Evolutionary conservation across 2,113 vertebrate species (phyloP).

Genomic region (Antechinus flavipes): DNA sequence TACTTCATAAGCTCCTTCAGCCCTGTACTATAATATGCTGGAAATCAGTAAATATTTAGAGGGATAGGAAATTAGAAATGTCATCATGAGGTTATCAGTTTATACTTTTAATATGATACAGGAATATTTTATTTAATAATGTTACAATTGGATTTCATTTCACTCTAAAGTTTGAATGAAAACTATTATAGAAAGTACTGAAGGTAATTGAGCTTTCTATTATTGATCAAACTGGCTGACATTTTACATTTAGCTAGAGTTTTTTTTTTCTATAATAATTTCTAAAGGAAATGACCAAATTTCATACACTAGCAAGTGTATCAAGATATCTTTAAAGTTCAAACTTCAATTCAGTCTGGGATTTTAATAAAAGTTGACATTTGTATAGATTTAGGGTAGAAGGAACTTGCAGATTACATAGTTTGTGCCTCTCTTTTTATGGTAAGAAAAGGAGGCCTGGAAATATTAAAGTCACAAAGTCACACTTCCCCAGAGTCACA

Average conservation of each 20-base stretch:
- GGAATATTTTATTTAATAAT: constrained; percentile 25
- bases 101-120: constrained; percentile 19
- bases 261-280: background rate
- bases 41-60: background rate
- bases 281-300: background rate
- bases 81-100: background rate
- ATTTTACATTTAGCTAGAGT: background rate
- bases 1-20: background rate
- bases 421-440: background rate
- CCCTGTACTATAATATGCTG: background rate
- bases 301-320: background rate
- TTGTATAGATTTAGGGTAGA: background rate
- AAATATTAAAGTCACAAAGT: background rate
- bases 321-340: constrained; percentile 1
- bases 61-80: background rate
- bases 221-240: background rate
- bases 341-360: background rate
- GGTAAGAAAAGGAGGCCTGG: background rate
- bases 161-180: background rate
- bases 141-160: constrained; percentile 35
- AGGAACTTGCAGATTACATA: background rate
- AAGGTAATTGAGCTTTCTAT: background rate
- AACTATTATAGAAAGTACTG: background rate
- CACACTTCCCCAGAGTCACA: background rate
- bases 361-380: constrained; percentile 29